Conservation (phyloP, 2,113 vertebrate genomes). For the Gila orcuttii region DNA sequence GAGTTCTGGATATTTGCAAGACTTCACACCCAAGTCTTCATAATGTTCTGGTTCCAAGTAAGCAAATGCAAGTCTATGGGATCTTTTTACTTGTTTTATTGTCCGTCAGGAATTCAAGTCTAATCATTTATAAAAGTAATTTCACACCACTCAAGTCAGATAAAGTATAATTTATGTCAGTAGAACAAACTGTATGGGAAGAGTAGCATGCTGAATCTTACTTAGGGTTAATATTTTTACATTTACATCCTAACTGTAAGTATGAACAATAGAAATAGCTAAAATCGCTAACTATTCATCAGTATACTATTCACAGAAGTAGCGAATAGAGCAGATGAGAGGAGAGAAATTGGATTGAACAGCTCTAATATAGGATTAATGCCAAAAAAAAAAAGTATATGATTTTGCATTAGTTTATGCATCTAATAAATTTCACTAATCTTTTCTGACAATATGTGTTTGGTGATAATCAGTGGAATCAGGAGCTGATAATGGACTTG, state of each 20-base stretch:
- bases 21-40: background rate
- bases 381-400: background rate
- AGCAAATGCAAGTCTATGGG: too few relatives aligned
- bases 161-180: background rate
- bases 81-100: too few relatives aligned
- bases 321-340: background rate
- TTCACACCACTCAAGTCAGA: background rate
- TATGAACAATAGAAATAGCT: background rate
- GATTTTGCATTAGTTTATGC: background rate
- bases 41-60: too few relatives aligned
- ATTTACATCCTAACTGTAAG: background rate
- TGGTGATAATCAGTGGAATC: constrained; percentile 12
- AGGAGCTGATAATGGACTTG: background rate
- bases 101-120: too few relatives aligned
- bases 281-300: background rate
- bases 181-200: background rate
- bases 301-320: background rate
- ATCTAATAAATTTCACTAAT: constrained; percentile 21
- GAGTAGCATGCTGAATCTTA: background rate
- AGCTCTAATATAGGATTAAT: constrained; percentile 4
- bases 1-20: background rate
- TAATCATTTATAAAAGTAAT: background rate
- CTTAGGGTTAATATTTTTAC: background rate
- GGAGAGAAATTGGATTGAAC: background rate
- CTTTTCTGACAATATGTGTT: constrained; percentile 16